These are phyloP conservation scores for Coremacera marginata DNA, from an alignment of 2,888 invertebrate genomes.

Conservation along the genomic window DNA sequence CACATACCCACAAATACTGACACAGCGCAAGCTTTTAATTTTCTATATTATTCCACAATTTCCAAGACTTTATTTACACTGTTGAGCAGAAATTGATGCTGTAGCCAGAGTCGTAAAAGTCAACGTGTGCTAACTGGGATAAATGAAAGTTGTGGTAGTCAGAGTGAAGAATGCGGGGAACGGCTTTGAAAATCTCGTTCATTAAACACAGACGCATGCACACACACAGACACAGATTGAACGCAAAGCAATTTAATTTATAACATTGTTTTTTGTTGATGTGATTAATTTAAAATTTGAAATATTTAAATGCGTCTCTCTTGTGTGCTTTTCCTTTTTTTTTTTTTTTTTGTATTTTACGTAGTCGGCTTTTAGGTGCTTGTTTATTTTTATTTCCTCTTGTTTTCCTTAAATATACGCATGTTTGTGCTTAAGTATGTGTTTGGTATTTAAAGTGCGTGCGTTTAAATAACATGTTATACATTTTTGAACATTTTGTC, in stretches of 20 bases:
- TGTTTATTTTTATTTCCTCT: no score
- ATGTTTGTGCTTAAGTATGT: neutral
- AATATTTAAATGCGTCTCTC: slow-evolving; percentile 13
- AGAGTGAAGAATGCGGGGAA: no score
- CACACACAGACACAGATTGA: neutral
- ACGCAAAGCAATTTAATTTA: neutral
- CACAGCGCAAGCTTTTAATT: neutral
- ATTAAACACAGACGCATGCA: neutral
- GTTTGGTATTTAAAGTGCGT: slow-evolving; percentile 1
- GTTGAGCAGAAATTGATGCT: slow-evolving; percentile 4
- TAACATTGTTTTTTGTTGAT: slow-evolving; percentile 4
- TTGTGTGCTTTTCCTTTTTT: neutral
- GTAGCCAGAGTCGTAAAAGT: slow-evolving; percentile 28
- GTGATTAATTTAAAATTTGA: slow-evolving; percentile 26
- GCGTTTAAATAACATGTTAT: slow-evolving; percentile 6
- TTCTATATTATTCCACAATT: slow-evolving; percentile 1
- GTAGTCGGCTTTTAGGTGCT: neutral
- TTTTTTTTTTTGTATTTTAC: neutral
- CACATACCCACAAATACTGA: neutral
- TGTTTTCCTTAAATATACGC: neutral
- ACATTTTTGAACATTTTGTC: slow-evolving; percentile 47
- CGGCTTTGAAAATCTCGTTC: neutral
- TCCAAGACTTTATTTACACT: slow-evolving; percentile 10
- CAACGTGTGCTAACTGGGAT: slow-evolving; percentile 50
- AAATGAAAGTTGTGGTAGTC: slow-evolving; percentile 35